Evolutionary conservation across 2,113 vertebrate genomes (phyloP).

Genomic region (Corythoichthys haematopterus): DNA sequence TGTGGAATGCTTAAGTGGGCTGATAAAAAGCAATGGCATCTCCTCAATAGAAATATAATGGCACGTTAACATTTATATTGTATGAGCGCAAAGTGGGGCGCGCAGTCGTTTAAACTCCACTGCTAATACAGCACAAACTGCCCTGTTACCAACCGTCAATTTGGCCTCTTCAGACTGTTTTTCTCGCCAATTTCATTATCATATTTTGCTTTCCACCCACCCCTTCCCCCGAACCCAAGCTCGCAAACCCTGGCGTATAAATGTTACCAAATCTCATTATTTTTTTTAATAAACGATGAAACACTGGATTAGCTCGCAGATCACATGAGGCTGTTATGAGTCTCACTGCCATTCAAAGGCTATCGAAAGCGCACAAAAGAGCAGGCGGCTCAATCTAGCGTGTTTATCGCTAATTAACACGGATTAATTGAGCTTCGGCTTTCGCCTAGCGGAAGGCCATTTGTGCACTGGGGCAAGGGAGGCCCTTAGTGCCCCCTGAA

Average conservation of each 20-base stretch:
- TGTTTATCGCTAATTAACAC: conserved; percentile 70
- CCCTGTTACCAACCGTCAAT: conserved; percentile 29
- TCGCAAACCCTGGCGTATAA: background rate
- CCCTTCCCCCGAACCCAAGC: background rate
- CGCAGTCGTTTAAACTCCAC: conserved; percentile 8
- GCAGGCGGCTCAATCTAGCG: conserved; percentile 46
- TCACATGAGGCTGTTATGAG: conserved; percentile 21
- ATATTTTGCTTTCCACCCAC: conserved; percentile 6
- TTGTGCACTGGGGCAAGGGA: conserved; percentile 38
- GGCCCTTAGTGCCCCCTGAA: conserved; percentile 37
- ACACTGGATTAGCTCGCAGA: conserved; percentile 37
- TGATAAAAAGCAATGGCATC: conserved; percentile 25
- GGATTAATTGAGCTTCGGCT: conserved; percentile 63
- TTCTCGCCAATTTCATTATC: conserved; percentile 41
- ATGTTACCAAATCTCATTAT: conserved; percentile 28
- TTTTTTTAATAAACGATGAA: conserved; percentile 40
- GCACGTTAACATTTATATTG: conserved; percentile 33
- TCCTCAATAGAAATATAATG: conserved; percentile 33
- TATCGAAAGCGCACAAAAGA: conserved; percentile 40
- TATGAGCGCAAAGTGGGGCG: conserved; percentile 8
- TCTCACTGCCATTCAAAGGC: conserved; percentile 37
- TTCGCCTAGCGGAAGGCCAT: conserved; percentile 51
- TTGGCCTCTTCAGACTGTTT: conserved; percentile 14
- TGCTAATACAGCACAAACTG: conserved; percentile 1
- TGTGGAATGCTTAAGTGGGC: conserved; percentile 27